These are phyloP conservation scores for Proisotoma minuta DNA, from an alignment of 2,888 invertebrate genomes.

Conservation along the genomic window DNA sequence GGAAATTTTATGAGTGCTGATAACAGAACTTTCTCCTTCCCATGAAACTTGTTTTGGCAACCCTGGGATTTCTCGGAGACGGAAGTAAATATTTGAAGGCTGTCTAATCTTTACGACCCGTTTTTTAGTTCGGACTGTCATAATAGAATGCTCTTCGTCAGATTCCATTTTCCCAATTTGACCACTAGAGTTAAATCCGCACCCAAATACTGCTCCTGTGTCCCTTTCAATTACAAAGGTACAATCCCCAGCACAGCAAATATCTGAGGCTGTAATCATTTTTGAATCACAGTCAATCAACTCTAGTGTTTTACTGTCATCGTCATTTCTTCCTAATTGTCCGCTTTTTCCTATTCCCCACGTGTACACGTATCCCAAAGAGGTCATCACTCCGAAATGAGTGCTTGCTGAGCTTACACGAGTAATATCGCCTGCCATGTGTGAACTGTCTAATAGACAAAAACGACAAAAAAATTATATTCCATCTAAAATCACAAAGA, in stretches of 20 bases:
- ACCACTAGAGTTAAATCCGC: slow-evolving; percentile 45
- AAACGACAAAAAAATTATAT: too few species aligned
- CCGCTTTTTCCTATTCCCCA: slow-evolving; percentile 44
- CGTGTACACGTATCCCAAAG: slow-evolving; percentile 43
- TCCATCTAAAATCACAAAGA: too few species aligned
- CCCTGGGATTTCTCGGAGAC: slow-evolving; percentile 43
- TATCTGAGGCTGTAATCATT: slow-evolving; percentile 40
- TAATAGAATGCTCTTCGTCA: slow-evolving; percentile 42
- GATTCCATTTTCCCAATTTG: slow-evolving; percentile 45
- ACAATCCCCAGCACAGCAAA: slow-evolving; percentile 45
- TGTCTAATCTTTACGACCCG: slow-evolving; percentile 46
- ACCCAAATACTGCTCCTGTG: slow-evolving; percentile 36
- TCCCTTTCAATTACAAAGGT: slow-evolving; percentile 46
- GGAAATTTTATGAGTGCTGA: slow-evolving; percentile 33
- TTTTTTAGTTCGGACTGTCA: slow-evolving; percentile 47
- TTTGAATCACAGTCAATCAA: slow-evolving; percentile 45
- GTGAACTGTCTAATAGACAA: too few species aligned
- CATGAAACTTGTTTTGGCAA: slow-evolving; percentile 40
- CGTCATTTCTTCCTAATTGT: slow-evolving; percentile 44
- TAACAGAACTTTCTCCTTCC: slow-evolving; percentile 30
- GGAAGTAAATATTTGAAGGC: slow-evolving; percentile 46
- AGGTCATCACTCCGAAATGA: slow-evolving; percentile 45
- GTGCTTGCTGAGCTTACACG: slow-evolving; percentile 52
- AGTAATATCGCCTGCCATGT: slow-evolving; percentile 60
- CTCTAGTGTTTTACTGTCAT: slow-evolving; percentile 43